These are phyloP conservation scores for Nyctereutes procyonoides DNA, from an alignment of 2,113 vertebrate genomes.

Conservation along the genomic window DNA sequence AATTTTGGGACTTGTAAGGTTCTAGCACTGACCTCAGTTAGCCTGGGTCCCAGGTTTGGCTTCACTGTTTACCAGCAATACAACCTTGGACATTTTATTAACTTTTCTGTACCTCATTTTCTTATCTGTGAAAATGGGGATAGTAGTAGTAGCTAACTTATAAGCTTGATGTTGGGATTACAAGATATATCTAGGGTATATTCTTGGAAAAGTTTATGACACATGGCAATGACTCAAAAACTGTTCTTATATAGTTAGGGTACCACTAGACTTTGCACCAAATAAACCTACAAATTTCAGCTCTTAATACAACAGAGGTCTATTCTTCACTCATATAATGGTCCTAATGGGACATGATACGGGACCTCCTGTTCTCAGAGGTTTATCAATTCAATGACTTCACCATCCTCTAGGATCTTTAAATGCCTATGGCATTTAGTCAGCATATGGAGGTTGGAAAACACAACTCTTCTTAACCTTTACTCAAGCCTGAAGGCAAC, in stretches of 20 bases:
- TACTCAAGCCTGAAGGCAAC: neutral
- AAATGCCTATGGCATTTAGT: neutral
- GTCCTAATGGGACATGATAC: neutral
- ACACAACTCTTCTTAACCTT: neutral
- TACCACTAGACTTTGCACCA: neutral
- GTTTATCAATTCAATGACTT: neutral
- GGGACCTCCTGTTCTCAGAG: neutral
- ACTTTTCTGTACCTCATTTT: constrained; percentile 1
- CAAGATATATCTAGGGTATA: neutral
- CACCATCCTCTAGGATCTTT: neutral
- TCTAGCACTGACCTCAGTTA: neutral
- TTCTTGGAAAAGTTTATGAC: neutral
- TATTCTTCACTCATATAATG: neutral
- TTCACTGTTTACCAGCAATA: neutral
- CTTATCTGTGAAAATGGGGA: neutral
- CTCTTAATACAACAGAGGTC: neutral
- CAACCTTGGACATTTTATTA: neutral
- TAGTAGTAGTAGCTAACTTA: neutral
- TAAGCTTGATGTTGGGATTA: neutral
- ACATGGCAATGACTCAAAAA: neutral
- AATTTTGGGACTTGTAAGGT: neutral
- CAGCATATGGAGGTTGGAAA: neutral
- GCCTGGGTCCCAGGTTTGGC: neutral
- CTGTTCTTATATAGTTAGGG: neutral
- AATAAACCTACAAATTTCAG: neutral